These are phyloP conservation scores for Chloroclysta siterata DNA, from an alignment of 2,888 invertebrate genomes.

Conservation along the genomic window DNA sequence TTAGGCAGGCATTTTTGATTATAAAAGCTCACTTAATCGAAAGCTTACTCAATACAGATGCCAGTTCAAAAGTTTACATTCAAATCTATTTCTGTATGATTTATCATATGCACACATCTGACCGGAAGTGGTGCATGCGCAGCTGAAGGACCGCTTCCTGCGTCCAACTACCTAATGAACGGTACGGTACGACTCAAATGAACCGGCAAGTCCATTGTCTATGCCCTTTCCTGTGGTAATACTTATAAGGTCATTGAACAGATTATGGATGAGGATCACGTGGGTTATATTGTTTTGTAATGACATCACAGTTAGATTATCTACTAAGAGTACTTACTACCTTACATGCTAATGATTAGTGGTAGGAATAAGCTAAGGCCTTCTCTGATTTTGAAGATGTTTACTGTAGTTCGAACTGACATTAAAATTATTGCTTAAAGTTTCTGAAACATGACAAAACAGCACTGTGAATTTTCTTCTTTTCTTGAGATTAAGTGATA, in stretches of 20 bases:
- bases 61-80: constrained; percentile 47
- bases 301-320: constrained; percentile 23
- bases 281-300: constrained; percentile 37
- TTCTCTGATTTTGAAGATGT: too few species aligned
- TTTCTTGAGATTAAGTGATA: too few species aligned
- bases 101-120: constrained; percentile 70
- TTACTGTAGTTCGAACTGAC: too few species aligned
- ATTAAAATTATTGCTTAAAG: too few species aligned
- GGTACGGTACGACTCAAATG: constrained; percentile 60
- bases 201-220: constrained; percentile 73
- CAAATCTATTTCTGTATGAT: constrained; percentile 61
- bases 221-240: constrained; percentile 58
- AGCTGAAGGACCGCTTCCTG: constrained; percentile 68
- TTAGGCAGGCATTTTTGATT: background rate
- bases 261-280: constrained; percentile 44
- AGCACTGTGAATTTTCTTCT: too few species aligned
- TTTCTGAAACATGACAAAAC: background rate
- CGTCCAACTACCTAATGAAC: constrained; percentile 64
- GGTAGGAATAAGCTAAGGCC: too few species aligned
- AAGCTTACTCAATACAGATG: constrained; percentile 10
- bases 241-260: constrained; percentile 66
- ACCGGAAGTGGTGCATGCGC: constrained; percentile 73
- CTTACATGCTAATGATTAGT: background rate
- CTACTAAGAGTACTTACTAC: background rate
- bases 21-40: constrained; percentile 13